These are phyloP conservation scores for Plagodis dolabraria DNA, from an alignment of 2,888 invertebrate genomes.

Conservation along the genomic window DNA sequence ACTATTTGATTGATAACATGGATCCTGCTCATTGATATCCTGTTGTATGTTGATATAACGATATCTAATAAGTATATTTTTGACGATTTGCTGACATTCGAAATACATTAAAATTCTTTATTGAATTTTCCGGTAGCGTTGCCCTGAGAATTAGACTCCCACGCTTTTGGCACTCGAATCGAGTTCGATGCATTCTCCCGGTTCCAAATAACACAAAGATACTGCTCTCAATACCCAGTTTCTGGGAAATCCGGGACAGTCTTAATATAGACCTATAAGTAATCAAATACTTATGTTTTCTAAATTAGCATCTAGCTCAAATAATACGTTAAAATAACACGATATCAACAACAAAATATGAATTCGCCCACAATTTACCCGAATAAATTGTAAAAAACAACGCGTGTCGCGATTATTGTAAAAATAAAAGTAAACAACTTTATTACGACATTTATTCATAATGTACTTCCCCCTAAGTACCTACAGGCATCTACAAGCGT, in stretches of 20 bases:
- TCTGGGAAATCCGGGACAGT: slow-evolving; percentile 62
- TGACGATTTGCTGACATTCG: slow-evolving; percentile 3
- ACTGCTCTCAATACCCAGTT: slow-evolving; percentile 75
- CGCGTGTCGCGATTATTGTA: slow-evolving; percentile 12
- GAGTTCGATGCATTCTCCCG: slow-evolving; percentile 71
- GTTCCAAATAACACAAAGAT: slow-evolving; percentile 75
- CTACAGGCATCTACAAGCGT: slow-evolving; percentile 22
- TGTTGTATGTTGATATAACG: neutral
- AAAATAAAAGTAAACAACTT: slow-evolving; percentile 31
- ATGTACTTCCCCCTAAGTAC: slow-evolving; percentile 14
- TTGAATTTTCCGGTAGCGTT: slow-evolving; percentile 32
- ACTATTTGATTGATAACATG: neutral
- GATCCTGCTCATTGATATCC: too few species aligned
- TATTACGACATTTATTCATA: slow-evolving; percentile 24
- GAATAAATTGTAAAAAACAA: slow-evolving; percentile 2
- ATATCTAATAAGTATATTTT: neutral
- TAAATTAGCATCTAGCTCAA: slow-evolving; percentile 11
- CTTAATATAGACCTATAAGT: slow-evolving; percentile 41
- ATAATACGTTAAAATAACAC: slow-evolving; percentile 1
- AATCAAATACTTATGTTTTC: slow-evolving; percentile 22
- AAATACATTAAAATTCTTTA: slow-evolving; percentile 19
- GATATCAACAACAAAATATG: neutral
- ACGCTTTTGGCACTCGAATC: slow-evolving; percentile 75
- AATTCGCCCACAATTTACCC: neutral
- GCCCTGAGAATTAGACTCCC: slow-evolving; percentile 51